These are phyloP conservation scores for Trichacis sp. DNA, from an alignment of 2,888 invertebrate genomes.

Conservation along the genomic window DNA sequence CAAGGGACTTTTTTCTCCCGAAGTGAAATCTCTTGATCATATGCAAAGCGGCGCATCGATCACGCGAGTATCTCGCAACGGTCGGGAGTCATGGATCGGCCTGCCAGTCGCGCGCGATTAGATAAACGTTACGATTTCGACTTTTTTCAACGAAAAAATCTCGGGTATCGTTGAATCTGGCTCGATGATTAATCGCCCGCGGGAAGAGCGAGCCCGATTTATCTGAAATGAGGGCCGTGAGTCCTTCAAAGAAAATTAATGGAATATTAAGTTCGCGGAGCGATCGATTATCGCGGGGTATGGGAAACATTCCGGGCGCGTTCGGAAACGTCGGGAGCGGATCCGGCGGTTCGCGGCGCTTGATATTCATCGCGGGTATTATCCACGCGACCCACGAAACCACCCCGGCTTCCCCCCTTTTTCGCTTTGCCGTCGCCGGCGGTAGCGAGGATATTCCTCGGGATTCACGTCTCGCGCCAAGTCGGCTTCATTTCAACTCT, in stretches of 20 bases:
- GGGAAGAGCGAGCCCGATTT: background rate
- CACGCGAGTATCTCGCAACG: constrained; percentile 25
- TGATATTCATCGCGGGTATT: constrained; percentile 61
- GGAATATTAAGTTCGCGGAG: background rate
- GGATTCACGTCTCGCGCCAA: constrained; percentile 19
- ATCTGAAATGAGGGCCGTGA: background rate
- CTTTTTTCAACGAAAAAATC: background rate
- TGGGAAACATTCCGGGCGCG: constrained; percentile 19
- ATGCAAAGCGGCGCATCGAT: constrained; percentile 36
- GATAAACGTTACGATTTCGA: constrained; percentile 7
- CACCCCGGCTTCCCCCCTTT: constrained; percentile 44
- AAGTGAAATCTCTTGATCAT: constrained; percentile 27
- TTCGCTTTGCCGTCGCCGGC: constrained; percentile 22
- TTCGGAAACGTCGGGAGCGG: constrained; percentile 14
- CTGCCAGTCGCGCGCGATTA: constrained; percentile 10
- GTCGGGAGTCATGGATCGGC: constrained; percentile 7
- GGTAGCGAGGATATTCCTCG: constrained; percentile 12
- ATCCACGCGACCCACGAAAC: constrained; percentile 63
- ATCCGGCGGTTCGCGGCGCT: constrained; percentile 41
- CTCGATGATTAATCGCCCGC: background rate
- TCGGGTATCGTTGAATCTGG: background rate
- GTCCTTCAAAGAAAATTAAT: background rate
- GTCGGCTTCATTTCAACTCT: constrained; percentile 14
- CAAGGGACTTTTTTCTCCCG: background rate
- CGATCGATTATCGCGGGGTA: background rate